These are phyloP conservation scores for Periophthalmus magnuspinnatus DNA, from an alignment of 2,797 vertebrate genomes.

Conservation along the genomic window DNA sequence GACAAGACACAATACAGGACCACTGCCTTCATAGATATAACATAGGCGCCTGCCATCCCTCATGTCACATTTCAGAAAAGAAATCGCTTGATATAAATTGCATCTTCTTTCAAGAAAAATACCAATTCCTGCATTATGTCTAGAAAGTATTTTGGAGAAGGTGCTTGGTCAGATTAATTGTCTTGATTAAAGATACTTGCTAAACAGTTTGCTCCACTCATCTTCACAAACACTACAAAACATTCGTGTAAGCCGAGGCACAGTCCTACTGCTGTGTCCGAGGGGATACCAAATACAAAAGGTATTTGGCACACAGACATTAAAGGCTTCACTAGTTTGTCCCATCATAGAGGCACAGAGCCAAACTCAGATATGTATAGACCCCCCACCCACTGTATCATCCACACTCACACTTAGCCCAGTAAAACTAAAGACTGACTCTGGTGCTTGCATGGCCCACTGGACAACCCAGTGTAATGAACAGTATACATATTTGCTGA, in stretches of 20 bases:
- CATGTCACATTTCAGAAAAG: not conserved
- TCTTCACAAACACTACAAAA: not conserved
- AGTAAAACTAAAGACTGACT: not conserved
- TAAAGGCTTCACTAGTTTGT: not conserved
- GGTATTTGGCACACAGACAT: constrained; percentile 3
- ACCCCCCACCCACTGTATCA: not conserved
- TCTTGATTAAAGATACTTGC: not conserved
- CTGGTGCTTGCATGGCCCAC: not conserved
- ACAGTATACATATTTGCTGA: not conserved
- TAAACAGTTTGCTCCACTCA: not conserved
- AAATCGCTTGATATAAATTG: not conserved
- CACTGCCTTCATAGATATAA: constrained; percentile 29
- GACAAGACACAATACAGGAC: constrained; percentile 45
- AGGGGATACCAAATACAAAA: not conserved
- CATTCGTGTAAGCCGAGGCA: not conserved
- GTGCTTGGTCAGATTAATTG: not conserved
- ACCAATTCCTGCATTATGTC: not conserved
- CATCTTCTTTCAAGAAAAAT: not conserved
- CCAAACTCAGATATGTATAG: not conserved
- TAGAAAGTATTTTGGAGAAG: not conserved
- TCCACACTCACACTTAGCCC: not conserved
- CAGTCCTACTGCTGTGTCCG: not conserved
- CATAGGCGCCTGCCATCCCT: not conserved
- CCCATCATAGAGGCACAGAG: constrained; percentile 1
- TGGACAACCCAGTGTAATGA: not conserved